Percentiles rank a stretch among this genome's conserved stretches.
These are phyloP conservation scores for Eupithecia vulgata DNA, from an alignment of 2,888 invertebrate genomes.

Conservation along the genomic window DNA sequence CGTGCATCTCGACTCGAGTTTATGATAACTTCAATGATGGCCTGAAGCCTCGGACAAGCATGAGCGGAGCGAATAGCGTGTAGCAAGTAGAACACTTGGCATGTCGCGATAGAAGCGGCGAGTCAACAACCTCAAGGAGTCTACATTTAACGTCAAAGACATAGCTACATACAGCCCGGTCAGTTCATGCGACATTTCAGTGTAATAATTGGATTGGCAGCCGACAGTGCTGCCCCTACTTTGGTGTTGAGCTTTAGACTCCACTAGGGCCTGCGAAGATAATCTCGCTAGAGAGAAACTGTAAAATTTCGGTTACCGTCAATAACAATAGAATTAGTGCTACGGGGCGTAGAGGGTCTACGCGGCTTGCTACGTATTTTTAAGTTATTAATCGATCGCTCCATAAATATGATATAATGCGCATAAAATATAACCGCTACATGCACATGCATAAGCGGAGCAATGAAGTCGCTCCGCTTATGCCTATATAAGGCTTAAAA, in stretches of 20 bases:
- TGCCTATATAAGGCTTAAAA: conserved; percentile 42
- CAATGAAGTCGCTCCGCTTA: conserved; percentile 16
- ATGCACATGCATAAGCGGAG: neutral
- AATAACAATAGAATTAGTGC: neutral
- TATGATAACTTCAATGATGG: conserved; percentile 42
- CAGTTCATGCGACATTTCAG: neutral
- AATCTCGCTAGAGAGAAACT: neutral
- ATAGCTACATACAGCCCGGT: neutral
- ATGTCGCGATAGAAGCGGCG: neutral
- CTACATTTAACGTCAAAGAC: neutral
- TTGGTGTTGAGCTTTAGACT: neutral
- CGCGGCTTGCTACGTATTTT: neutral
- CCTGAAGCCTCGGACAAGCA: conserved; percentile 11
- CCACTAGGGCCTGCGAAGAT: neutral
- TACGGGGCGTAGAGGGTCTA: conserved; percentile 32
- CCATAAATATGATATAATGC: no score
- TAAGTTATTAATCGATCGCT: neutral
- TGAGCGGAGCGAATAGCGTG: conserved; percentile 14
- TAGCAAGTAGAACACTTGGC: neutral
- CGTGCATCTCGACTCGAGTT: conserved; percentile 44
- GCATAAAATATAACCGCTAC: neutral
- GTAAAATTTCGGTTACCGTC: neutral
- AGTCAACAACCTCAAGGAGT: neutral
- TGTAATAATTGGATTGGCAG: neutral
- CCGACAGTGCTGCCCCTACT: neutral